Evolutionary conservation across 37 sponge, comb jelly and placozoan genomes (phyloP).

Genomic region (Chondrosia reniformis): DNA sequence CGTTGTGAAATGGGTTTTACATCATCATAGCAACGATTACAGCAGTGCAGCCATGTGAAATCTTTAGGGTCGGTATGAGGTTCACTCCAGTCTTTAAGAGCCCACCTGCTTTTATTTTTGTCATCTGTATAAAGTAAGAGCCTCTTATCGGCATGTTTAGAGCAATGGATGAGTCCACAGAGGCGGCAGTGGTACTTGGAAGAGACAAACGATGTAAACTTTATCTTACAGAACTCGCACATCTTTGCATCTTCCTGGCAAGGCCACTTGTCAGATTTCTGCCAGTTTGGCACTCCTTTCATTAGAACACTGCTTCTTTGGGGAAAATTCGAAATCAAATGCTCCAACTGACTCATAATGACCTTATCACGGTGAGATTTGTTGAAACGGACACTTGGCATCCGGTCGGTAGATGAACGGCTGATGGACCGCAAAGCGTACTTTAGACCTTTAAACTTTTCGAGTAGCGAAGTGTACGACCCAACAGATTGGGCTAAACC

Average conservation of each 20-base stretch:
- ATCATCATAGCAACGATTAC: background rate
- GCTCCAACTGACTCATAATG: background rate
- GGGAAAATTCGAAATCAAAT: background rate
- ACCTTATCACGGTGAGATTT: background rate
- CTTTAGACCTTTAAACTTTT: conserved; percentile 8
- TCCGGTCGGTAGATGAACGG: background rate
- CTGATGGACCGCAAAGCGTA: background rate
- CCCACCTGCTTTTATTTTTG: conserved; percentile 34
- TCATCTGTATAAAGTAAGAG: conserved; percentile 30
- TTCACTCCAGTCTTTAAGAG: conserved; percentile 47
- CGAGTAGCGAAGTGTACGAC: background rate
- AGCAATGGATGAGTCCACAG: conserved; percentile 65
- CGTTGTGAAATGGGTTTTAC: background rate
- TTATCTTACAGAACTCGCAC: conserved; percentile 24
- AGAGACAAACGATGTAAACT: background rate
- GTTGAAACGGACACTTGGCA: background rate
- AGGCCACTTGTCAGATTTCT: conserved; percentile 37
- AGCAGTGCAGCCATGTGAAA: background rate
- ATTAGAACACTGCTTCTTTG: background rate
- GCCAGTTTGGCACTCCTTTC: conserved; percentile 41
- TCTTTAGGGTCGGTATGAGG: background rate
- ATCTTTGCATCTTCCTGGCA: background rate
- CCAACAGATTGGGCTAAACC: background rate
- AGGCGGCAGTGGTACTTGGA: conserved; percentile 58
- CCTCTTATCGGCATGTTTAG: conserved; percentile 31